Evolutionary conservation across 2,797 vertebrate genomes (phyloP), one percentile per base, ranked within the genome.

Genomic region (Onychomys arenicola): DNA sequence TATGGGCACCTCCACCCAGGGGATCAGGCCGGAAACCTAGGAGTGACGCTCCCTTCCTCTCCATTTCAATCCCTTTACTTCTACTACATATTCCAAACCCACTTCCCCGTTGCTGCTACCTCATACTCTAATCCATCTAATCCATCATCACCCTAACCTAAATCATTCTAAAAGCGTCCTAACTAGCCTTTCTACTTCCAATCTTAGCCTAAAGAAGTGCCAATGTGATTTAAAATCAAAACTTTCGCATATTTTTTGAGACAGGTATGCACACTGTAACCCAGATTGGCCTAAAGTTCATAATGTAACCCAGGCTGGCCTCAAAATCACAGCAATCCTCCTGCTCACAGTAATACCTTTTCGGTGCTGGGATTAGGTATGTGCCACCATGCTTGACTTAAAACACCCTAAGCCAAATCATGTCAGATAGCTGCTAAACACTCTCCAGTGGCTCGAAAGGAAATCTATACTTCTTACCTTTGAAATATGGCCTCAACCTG

Each of bases 391-490:
- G 27, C 52, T 37, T 59, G 37, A 57, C n/a, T n/a, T 6, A 55
- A 90, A 29, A 94, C 67, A 71, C 46, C 40, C 63, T 27, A 86
- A 90, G 32, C 49, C 32, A 43, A 23, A 92, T 85, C 5, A 52
- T 69, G 23, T 69, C 19, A 83, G 27, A 65, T 29, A 37, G 90
- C 59, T 86, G 32, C 43, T 89, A 55, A 82, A 93, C 97, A 75
- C 27, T n/a, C 43, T 88, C 65, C 25, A 52, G 43, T 27, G 17
- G 37, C 14, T 95, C 76, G 84, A 90, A 86, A 95, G 21, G 81
- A 97, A 95, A 95, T 57, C 46, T 40, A 80, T 95, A 91, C 49
- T 52, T 76, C 57, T 93, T 67, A 16, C 63, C 40, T 43, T 93
- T 83, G 37, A 90, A 83, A 93, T 52, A 80, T 29, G 29, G 61